Conservation (phyloP, 2,113 vertebrate genomes). For the Megaceryle maxima region DNA sequence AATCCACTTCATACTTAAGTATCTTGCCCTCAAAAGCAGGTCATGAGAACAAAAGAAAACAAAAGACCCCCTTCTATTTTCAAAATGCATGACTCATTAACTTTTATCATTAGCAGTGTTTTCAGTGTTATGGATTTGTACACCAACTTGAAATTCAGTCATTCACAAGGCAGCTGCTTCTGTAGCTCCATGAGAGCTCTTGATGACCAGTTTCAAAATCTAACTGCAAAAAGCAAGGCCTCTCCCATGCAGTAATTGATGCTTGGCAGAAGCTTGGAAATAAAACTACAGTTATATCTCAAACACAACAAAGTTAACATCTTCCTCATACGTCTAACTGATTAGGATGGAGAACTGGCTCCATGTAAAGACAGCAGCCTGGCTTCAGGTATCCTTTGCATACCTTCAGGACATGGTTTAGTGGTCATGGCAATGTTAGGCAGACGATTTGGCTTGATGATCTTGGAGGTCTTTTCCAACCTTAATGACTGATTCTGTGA, state of each 20-base stretch:
- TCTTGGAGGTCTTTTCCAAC: no score
- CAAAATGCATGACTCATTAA: background rate
- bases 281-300: background rate
- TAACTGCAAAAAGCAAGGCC: background rate
- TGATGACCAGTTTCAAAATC: background rate
- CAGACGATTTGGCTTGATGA: no score
- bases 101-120: background rate
- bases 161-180: background rate
- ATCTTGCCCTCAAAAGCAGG: background rate
- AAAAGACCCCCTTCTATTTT: fast-evolving
- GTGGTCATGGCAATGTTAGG: no score
- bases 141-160: background rate
- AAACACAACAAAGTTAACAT: background rate
- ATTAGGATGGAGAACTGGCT: background rate
- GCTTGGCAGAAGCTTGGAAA: background rate
- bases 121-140: background rate
- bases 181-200: background rate
- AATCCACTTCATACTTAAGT: background rate
- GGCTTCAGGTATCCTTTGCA: background rate
- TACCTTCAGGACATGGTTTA: no score
- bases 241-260: background rate
- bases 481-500: background rate
- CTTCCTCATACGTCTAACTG: background rate
- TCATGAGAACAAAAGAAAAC: background rate
- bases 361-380: background rate